Conservation (phyloP, 2,797 vertebrate genomes). For the Morus bassanus region DNA sequence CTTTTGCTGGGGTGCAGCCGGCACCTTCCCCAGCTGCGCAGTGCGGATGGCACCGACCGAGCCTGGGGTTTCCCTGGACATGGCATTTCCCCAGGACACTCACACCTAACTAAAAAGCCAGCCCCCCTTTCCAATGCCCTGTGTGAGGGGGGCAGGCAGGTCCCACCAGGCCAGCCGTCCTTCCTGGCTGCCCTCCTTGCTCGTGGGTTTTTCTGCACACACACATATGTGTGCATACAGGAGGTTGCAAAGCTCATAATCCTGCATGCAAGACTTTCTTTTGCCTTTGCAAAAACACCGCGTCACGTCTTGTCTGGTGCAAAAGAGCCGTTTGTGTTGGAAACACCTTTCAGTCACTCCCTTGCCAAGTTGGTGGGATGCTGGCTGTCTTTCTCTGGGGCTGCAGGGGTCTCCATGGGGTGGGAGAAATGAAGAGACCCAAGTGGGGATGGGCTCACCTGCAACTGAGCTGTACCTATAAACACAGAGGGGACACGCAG, state of each 20-base stretch:
- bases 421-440: not conserved
- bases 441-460: not conserved
- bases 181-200: rapidly evolving
- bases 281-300: not conserved
- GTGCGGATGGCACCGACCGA: rapidly evolving
- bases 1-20: not conserved
- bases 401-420: not conserved
- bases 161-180: rapidly evolving
- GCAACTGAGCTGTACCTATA: not conserved
- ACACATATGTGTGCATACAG: rapidly evolving
- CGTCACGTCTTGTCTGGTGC: not conserved
- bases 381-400: not conserved
- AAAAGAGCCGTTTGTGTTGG: not conserved
- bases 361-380: not conserved
- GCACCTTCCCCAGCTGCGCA: rapidly evolving
- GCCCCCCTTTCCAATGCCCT: not conserved
- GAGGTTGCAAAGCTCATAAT: not conserved
- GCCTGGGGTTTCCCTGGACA: not conserved
- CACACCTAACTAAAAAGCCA: not conserved
- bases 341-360: not conserved
- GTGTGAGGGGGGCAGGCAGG: not conserved
- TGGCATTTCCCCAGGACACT: not conserved
- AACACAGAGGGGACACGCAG: not conserved
- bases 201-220: not conserved
- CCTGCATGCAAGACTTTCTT: not conserved